Evolutionary conservation across 2,888 invertebrate genomes (phyloP), one percentile per base, ranked within the genome.

Genomic region (Leptinotarsa haldemani): DNA sequence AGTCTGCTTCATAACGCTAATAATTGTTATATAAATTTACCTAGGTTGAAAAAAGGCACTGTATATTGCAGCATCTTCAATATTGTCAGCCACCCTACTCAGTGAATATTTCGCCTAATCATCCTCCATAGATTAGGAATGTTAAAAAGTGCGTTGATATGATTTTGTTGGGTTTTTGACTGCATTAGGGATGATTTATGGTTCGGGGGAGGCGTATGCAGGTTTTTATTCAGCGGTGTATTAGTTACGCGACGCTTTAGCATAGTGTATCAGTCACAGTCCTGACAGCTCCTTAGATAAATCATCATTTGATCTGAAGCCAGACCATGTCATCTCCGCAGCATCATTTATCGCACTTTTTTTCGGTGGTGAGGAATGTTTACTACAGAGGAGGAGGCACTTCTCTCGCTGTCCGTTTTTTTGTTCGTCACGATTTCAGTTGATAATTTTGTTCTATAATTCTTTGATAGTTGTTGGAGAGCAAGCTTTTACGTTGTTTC

Each of bases 161-260:
- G 84, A 86, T 86, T 86, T 85, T 81, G 83, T 79, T 75, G 73
- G 79, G 82, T 86, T 86, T 86, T 85, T 84, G 85, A 86, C 86
- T 86, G 86, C 82, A 85, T 87, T 87, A 86, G 82, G 78, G 76
- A 85, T 87, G 87, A 87, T 87, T 87, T 86, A 87, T 87, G 85
- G 81, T 82, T 71, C 76, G 79, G 4, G 40, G 61, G 18, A 61
- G 61, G 61, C 61, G 75, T 79, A 83, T 82, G 81, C 82, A 81
- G 72, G 80, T 84, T 85, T 85, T 86, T 85, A 84, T 84, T 83
- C 83, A 82, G 79, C 79, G 81, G 80, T 81, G 79, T 81, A 77
- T 83, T 82, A 81, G 82, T 84, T 83, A 83, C 84, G 80, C 77
- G 83, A 77, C 81, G 80, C 84, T 83, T 86, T 86, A 85, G 85